These are phyloP conservation scores for Arctopsyche grandis DNA, from an alignment of 1,140 invertebrate species.

Conservation along the genomic window DNA sequence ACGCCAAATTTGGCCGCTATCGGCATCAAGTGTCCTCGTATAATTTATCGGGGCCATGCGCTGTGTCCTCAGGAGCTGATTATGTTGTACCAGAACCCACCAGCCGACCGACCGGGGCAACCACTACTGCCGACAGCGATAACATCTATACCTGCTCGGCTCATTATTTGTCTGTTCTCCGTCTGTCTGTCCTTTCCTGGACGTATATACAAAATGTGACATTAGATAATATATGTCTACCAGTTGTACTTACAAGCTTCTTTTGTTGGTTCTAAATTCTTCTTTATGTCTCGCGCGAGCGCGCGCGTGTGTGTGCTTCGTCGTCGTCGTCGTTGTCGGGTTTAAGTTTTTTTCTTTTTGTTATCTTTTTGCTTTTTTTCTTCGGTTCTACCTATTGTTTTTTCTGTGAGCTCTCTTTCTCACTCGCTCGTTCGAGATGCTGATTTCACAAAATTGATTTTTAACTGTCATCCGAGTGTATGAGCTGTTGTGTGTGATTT, in stretches of 20 bases:
- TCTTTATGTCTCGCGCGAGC: background rate
- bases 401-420: background rate
- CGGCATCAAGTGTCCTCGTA: background rate
- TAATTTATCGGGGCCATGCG: background rate
- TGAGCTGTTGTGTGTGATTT: background rate
- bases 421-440: too few relatives aligned
- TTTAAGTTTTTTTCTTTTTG: background rate
- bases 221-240: conserved; percentile 25
- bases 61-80: conserved; percentile 1
- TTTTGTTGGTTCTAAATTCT: conserved; percentile 23
- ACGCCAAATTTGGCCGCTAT: conserved; percentile 3
- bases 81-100: conserved; percentile 19
- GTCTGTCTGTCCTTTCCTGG: background rate
- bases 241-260: background rate
- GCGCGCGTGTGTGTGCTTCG: background rate
- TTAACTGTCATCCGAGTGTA: too few relatives aligned
- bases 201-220: conserved; percentile 23
- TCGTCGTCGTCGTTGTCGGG: background rate
- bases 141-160: conserved; percentile 12
- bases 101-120: background rate
- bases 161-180: conserved; percentile 12
- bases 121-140: conserved; percentile 13
- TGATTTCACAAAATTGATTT: too few relatives aligned
- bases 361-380: background rate
- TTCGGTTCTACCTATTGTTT: background rate